phyloP scores from a whole-genome alignment of 2,113 vertebrate species.

The Progne subis region DNA sequence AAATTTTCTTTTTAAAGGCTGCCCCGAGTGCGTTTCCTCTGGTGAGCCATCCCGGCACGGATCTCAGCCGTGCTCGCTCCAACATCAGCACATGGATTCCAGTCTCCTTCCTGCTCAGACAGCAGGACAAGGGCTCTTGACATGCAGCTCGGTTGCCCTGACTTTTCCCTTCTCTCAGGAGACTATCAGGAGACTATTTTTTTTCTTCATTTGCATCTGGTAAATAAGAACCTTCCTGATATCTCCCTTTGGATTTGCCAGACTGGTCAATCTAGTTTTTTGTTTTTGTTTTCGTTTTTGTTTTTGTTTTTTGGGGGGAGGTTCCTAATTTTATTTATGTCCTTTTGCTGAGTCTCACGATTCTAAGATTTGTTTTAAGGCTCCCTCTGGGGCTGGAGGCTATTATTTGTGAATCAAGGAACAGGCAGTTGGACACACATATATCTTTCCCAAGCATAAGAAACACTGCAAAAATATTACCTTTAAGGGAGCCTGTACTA shows the following conservation, averaged over 20 bases:
- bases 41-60: neutral
- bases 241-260: slow-evolving; percentile 9
- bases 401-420: neutral
- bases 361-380: slow-evolving; percentile 1
- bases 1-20: slow-evolving; percentile 16
- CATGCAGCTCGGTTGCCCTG: neutral
- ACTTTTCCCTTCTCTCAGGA: neutral
- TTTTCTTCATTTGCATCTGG: neutral
- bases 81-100: neutral
- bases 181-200: neutral
- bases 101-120: neutral
- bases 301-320: neutral
- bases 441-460: neutral
- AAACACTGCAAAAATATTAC: neutral
- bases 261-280: neutral
- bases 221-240: slow-evolving; percentile 14
- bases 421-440: neutral
- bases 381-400: neutral
- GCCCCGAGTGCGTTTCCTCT: neutral
- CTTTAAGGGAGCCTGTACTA: neutral
- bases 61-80: neutral
- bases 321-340: neutral
- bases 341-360: slow-evolving; percentile 5
- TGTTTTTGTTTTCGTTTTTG: no score
- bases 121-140: slow-evolving; percentile 2